A percentile compares a stretch with the other conserved stretches of the same genome.
Conservation (phyloP, 2,888 invertebrate species). For the Amorpha juglandis region DNA sequence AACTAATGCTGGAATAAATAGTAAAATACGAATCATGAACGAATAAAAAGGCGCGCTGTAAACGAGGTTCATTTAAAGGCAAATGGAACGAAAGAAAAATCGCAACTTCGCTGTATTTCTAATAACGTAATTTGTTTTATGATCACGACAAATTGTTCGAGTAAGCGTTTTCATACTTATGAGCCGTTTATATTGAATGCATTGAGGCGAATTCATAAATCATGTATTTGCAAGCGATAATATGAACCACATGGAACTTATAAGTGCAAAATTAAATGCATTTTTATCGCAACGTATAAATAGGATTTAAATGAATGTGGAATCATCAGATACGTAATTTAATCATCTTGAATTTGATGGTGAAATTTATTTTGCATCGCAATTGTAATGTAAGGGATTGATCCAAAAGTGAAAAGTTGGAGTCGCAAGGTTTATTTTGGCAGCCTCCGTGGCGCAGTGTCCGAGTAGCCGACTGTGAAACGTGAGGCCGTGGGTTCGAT, state of each 20-base stretch:
- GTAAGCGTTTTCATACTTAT: slow-evolving; percentile 12
- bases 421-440: too few species aligned
- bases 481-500: too few species aligned
- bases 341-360: not conserved
- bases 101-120: slow-evolving; percentile 1
- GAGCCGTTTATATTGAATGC: slow-evolving; percentile 4
- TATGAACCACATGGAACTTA: not conserved
- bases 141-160: slow-evolving; percentile 22
- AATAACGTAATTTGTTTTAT: slow-evolving; percentile 18
- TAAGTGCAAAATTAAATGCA: not conserved
- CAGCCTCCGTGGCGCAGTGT: too few species aligned
- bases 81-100: slow-evolving; percentile 15
- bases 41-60: slow-evolving; percentile 14
- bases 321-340: not conserved
- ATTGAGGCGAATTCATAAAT: slow-evolving; percentile 6
- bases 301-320: not conserved
- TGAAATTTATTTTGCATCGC: not conserved
- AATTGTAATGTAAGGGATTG: too few species aligned
- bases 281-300: not conserved
- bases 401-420: not conserved
- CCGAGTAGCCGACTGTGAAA: too few species aligned
- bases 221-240: not conserved
- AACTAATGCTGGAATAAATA: not conserved
- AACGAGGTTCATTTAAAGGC: slow-evolving; percentile 20
- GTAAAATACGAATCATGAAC: not conserved